Percentiles rank a stretch among this genome's conserved stretches.
These are phyloP conservation scores for Rallus limicola DNA, from an alignment of 2,113 vertebrate genomes.

Conservation along the genomic window DNA sequence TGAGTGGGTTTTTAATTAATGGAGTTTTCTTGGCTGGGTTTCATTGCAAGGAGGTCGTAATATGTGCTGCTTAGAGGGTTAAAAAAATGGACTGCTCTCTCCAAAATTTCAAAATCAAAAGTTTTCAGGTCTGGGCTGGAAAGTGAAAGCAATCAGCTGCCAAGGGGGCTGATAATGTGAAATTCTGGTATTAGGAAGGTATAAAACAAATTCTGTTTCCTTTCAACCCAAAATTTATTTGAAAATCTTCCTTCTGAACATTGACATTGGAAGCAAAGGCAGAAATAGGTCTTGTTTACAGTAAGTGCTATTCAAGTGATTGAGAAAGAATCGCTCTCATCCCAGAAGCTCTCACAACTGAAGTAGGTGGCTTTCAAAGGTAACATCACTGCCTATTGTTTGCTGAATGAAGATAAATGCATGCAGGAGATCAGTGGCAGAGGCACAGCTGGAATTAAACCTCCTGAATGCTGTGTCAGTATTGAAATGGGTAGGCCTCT, in stretches of 20 bases:
- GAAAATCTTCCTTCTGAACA: background rate
- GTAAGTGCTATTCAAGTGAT: background rate
- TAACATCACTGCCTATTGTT: background rate
- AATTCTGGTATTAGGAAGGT: background rate
- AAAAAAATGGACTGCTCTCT: background rate
- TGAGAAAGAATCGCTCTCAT: background rate
- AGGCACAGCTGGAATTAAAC: background rate
- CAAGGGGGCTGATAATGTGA: background rate
- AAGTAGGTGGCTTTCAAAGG: background rate
- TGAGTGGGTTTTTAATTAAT: background rate
- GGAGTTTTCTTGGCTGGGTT: background rate
- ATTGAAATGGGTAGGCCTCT: background rate
- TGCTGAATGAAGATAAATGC: background rate
- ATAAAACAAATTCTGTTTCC: fast-evolving
- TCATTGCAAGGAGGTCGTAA: background rate
- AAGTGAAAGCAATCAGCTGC: background rate
- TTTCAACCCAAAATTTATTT: background rate
- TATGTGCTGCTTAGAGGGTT: background rate
- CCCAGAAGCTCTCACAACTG: background rate
- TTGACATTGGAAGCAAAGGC: background rate
- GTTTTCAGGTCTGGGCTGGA: background rate
- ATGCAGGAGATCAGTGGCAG: background rate
- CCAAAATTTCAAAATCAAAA: background rate
- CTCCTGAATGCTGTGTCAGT: background rate
- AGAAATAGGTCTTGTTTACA: background rate